These are phyloP conservation scores for Auanema sp. DNA, from an alignment of 2,888 invertebrate genomes.

Conservation along the genomic window DNA sequence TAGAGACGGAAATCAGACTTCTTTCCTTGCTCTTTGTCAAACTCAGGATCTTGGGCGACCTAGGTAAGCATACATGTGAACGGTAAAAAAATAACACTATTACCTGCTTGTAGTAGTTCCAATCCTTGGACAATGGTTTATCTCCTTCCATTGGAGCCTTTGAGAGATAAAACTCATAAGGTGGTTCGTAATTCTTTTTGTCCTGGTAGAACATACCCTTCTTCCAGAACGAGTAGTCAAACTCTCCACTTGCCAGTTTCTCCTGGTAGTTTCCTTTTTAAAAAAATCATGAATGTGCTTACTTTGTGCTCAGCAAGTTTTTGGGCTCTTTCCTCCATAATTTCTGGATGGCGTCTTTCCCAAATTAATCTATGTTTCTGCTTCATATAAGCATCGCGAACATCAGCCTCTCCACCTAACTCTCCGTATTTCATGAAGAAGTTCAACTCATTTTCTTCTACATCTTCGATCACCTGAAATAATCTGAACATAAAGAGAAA, in stretches of 20 bases:
- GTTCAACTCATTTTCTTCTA: conserved; percentile 79
- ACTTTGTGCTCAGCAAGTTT: conserved; percentile 46
- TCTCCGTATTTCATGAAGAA: conserved; percentile 98
- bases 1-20: conserved; percentile 49
- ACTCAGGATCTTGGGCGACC: conserved; percentile 58
- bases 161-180: conserved; percentile 53
- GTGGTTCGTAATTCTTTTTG: conserved; percentile 60
- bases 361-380: conserved; percentile 94
- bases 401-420: conserved; percentile 77
- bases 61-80: conserved; percentile 10
- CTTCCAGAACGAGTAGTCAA: conserved; percentile 62
- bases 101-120: conserved; percentile 63
- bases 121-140: conserved; percentile 62
- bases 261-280: too few species aligned
- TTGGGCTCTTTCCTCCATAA: conserved; percentile 59
- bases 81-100: background rate
- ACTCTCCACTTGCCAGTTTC: conserved; percentile 52
- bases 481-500: background rate
- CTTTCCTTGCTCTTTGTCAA: conserved; percentile 61
- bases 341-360: conserved; percentile 80
- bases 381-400: conserved; percentile 84
- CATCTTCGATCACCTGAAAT: conserved; percentile 70
- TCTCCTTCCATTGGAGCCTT: conserved; percentile 59
- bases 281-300: conserved; percentile 3
- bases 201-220: conserved; percentile 61